Evolutionary conservation across 1,140 invertebrate species (phyloP).

Genomic region (Euwallacea similis): DNA sequence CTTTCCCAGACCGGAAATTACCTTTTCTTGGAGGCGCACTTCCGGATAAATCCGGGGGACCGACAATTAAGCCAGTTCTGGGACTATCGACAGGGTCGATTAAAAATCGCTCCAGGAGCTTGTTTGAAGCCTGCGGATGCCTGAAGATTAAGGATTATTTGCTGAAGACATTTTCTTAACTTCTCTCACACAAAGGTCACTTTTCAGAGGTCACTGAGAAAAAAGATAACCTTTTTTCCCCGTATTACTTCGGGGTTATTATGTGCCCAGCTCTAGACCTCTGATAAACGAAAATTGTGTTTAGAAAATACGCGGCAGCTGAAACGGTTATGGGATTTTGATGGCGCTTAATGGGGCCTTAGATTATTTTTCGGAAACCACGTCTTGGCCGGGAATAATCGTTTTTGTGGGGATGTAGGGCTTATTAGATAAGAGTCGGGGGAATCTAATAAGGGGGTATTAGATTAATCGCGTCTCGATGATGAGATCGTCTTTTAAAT

Average conservation of each 20-base stretch:
- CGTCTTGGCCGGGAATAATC: too few species aligned
- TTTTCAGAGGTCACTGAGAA: neutral
- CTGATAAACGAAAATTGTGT: neutral
- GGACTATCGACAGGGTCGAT: conserved; percentile 1
- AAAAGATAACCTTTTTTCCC: neutral
- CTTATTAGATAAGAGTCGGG: too few species aligned
- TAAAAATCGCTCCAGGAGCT: neutral
- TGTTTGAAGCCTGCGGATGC: neutral
- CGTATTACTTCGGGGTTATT: neutral
- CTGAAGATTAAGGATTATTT: neutral
- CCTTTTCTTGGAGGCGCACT: conserved; percentile 17
- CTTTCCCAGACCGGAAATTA: conserved; percentile 18
- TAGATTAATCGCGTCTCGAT: too few species aligned
- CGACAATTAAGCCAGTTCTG: neutral
- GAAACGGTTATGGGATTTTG: conserved; percentile 1
- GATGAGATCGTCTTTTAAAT: too few species aligned
- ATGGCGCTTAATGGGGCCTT: conserved; percentile 2
- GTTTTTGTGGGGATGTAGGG: too few species aligned
- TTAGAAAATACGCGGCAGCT: neutral
- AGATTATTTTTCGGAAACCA: neutral
- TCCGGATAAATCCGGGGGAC: conserved; percentile 12
- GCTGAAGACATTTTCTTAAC: neutral
- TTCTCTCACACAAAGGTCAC: neutral
- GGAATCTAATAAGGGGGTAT: too few species aligned
- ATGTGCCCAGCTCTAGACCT: neutral